These are phyloP conservation scores for Tortricodes alternella DNA, from an alignment of 2,888 invertebrate species.

Conservation along the genomic window DNA sequence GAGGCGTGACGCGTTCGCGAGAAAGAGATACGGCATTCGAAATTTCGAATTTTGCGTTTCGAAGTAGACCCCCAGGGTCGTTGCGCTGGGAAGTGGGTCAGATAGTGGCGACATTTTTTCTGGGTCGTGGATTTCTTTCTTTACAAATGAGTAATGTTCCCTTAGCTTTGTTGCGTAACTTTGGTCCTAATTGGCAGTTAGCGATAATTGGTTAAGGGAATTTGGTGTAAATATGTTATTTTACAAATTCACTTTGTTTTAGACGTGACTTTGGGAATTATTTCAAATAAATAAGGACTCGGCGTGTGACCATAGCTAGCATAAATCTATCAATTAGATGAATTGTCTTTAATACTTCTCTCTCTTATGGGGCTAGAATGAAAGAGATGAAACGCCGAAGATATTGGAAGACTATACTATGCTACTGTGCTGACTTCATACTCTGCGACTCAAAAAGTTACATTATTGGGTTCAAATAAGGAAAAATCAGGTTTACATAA, in stretches of 20 bases:
- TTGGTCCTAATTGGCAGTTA: slow-evolving; percentile 24
- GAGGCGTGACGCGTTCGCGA: neutral
- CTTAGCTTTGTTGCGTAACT: slow-evolving; percentile 35
- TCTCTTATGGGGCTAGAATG: no score
- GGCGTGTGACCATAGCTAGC: no score
- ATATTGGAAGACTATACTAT: no score
- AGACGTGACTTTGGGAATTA: no score
- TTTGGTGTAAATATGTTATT: neutral
- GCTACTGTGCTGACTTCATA: no score
- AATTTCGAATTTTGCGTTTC: neutral
- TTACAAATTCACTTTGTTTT: neutral
- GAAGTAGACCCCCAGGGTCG: slow-evolving; percentile 45
- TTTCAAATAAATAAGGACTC: no score
- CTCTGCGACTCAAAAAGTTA: no score
- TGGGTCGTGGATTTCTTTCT: slow-evolving; percentile 67
- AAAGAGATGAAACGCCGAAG: no score
- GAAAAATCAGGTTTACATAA: no score
- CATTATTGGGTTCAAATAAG: no score
- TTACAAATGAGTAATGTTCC: slow-evolving; percentile 54
- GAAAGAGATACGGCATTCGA: neutral
- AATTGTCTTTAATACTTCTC: no score
- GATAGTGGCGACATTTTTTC: slow-evolving; percentile 67
- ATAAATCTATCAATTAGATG: no score
- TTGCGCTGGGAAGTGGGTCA: slow-evolving; percentile 71
- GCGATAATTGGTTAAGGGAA: slow-evolving; percentile 18